Conservation (phyloP, 2,113 vertebrate genomes). For the Nibea albiflora region DNA sequence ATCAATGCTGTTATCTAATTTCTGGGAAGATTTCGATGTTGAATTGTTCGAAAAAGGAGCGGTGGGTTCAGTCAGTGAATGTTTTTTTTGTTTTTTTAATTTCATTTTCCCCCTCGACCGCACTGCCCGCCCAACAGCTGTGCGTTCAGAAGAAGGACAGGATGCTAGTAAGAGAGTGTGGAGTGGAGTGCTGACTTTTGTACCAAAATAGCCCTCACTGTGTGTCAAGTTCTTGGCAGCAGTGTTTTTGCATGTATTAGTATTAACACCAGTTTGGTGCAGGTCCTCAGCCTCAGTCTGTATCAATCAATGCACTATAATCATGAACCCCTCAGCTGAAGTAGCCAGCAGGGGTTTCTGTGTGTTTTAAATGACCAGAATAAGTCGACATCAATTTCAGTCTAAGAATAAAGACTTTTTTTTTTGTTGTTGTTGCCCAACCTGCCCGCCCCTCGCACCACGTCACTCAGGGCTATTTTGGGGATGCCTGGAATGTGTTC, state of each 20-base stretch:
- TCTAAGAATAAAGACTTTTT: constrained; percentile 23
- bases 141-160: constrained; percentile 96
- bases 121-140: constrained; percentile 82
- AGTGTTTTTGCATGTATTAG: constrained; percentile 43
- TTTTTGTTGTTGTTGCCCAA: constrained; percentile 20
- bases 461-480: constrained; percentile 96
- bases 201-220: neutral
- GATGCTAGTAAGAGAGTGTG: constrained; percentile 91
- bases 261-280: constrained; percentile 8
- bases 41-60: neutral
- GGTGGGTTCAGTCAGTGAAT: neutral
- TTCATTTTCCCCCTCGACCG: constrained; percentile 30
- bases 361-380: constrained; percentile 19
- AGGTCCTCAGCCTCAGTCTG: constrained; percentile 7
- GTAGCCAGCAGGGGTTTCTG: neutral
- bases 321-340: constrained; percentile 25
- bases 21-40: neutral
- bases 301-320: constrained; percentile 9
- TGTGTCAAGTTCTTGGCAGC: constrained; percentile 9
- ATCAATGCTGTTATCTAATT: neutral
- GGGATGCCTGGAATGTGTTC: constrained; percentile 99
- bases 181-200: constrained; percentile 66
- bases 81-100: neutral
- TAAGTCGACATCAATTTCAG: constrained; percentile 24
- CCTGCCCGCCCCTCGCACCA: constrained; percentile 74